Evolutionary conservation across 2,888 invertebrate genomes (phyloP), one percentile per base, ranked within the genome.

Genomic region (Euphydryas editha): DNA sequence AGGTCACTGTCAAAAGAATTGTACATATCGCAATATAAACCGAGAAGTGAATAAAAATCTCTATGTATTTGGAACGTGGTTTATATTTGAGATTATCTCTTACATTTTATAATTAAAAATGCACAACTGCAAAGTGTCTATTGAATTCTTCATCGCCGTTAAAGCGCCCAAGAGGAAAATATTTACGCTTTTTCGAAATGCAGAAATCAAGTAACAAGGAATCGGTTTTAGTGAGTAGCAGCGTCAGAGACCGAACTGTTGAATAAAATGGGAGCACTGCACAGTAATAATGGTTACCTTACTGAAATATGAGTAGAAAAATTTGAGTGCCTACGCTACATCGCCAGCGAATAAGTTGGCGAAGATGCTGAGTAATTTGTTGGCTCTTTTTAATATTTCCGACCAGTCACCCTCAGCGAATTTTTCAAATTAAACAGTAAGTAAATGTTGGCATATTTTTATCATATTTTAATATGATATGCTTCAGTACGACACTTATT

Each of bases 171-270:
- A 80, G 89, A 86, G 88, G 83, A 91, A 92, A 92, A 91, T 91
- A 91, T 92, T 92, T 90, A 90, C 89, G 87, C 87, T 90, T 90
- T 90, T 90, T 88, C 86, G 86, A 89, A 92, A 91, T 90, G 90
- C 90, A 90, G 89, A 91, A 90, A 92, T 92, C 90, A 89, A 88
- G 90, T 89, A 87, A 92, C 92, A 92, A 90, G 90, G 91, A 91
- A 90, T 91, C 81, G 89, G 91, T 92, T 92, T 92, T 92, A 92
- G 87, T 85, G 87, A 77, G 77, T 82, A 84, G 85, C 75, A 87
- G 85, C 88, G 85, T 83, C 82, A 84, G 86, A 81, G 83, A 85
- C 84, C 78, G 78, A 72, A 78, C 81, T 84, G 81, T 81, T 86
- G 90, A 90, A 90, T 90, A 90, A 90, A 91, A 86, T 81, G 87